Base-by-base conservation (phyloP, 2,888 invertebrate genomes). In the Macrophya annulata region DNA sequence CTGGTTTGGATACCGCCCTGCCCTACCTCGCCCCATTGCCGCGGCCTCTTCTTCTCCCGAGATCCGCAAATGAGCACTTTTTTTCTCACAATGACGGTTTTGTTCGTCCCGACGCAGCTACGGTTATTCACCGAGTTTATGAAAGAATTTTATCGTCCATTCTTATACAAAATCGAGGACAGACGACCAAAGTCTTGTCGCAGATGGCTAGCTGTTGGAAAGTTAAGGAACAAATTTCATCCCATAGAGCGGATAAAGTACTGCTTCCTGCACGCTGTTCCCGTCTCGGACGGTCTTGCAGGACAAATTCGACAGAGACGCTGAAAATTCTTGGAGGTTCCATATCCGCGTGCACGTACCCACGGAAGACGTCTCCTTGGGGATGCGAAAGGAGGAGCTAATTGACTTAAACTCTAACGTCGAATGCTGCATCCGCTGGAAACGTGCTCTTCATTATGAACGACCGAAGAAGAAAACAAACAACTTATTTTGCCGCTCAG, bases 41-140 rank as follows among this genome's bases (percentile, higher is more conserved):
- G 15, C 79, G 15, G 12, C 25, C 25, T 83, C 48, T 68, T 12
- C 68, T 68, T 37, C 48, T 15, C 45, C 48, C 84, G 84, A 89
- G 88, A 88, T 87, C 88, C 87, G 86, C 89, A 89, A 90, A 90
- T 89, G 89, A 90, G 89, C 89, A 88, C 89, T 89, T 90, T 89
- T 90, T 89, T 90, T 62, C 45, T 48, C 68, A 48, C 48, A 83
- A 68, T 48, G 71, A 45, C 51, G 83, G 45, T 68, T 48, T 83
- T 68, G 65, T 83, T 83, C 68, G 48, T 48, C 43, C 12, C 62
- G 17, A 83, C 68, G n/a, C 43, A 77, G 81, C 62, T 15, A n/a
- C 48, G 83, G 48, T 83, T 71, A 83, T 48, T 68, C 71, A 40
- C 48, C 48, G 48, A 51, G 48, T 83, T 83, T 48, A 59, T 71